A percentile compares a stretch with the other conserved stretches of the same genome.
phyloP scores from a whole-genome alignment of 2,797 vertebrate species.

The Telmatherina bonti region DNA sequence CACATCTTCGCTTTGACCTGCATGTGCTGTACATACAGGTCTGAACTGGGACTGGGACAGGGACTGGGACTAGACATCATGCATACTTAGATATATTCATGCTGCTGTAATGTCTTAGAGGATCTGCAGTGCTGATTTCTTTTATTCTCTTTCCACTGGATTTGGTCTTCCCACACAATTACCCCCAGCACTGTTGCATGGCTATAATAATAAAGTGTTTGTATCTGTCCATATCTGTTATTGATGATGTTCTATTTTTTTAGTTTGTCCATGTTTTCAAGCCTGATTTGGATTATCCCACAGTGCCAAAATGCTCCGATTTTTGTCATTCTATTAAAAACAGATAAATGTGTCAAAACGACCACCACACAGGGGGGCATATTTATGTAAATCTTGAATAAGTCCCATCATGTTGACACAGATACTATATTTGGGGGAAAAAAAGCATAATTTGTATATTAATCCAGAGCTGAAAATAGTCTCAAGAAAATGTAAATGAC shows the following conservation, averaged over 20 bases:
- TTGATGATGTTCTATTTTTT: neutral
- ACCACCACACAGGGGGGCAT: neutral
- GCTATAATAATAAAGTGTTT: neutral
- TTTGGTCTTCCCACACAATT: neutral
- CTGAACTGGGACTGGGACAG: neutral
- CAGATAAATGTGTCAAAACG: neutral
- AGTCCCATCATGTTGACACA: neutral
- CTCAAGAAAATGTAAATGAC: neutral
- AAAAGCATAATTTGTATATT: neutral
- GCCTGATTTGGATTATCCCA: neutral
- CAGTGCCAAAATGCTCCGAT: neutral
- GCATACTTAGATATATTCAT: neutral
- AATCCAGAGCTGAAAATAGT: constrained; percentile 15
- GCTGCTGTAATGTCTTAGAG: neutral
- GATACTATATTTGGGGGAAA: neutral
- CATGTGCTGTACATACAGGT: neutral
- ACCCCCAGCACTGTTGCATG: neutral
- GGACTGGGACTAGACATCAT: neutral
- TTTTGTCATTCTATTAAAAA: constrained; percentile 8
- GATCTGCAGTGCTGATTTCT: neutral
- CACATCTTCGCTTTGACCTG: neutral
- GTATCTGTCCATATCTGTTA: neutral
- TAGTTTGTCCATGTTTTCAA: neutral
- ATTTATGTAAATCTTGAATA: neutral
- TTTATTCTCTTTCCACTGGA: neutral